Conservation (phyloP, 2,113 vertebrate genomes). For the Tautogolabrus adspersus region DNA sequence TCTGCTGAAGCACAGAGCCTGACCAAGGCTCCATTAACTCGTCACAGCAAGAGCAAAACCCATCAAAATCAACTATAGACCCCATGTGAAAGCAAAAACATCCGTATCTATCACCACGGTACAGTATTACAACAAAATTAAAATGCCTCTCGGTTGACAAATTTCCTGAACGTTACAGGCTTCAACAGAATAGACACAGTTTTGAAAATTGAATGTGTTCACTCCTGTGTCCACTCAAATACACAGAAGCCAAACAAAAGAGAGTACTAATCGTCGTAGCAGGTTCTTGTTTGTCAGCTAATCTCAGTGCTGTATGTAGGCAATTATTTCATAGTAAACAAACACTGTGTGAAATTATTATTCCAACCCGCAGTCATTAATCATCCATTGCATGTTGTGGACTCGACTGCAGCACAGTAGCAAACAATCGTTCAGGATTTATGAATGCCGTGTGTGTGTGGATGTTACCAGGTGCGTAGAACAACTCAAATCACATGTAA, state of each 20-base stretch:
- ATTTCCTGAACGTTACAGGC: not conserved
- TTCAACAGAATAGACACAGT: constrained; percentile 9
- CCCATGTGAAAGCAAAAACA: not conserved
- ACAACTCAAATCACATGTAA: constrained; percentile 25
- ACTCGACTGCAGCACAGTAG: constrained; percentile 17
- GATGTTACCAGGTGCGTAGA: not conserved
- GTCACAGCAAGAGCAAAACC: constrained; percentile 38
- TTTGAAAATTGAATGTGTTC: not conserved
- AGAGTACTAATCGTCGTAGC: constrained; percentile 54
- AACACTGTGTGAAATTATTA: constrained; percentile 55
- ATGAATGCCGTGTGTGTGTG: not conserved
- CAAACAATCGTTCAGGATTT: constrained; percentile 23
- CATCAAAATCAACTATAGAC: constrained; percentile 10
- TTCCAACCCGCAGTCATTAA: constrained; percentile 56
- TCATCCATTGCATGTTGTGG: constrained; percentile 49
- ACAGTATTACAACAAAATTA: constrained; percentile 7
- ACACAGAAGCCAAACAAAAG: constrained; percentile 37
- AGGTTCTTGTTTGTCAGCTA: constrained; percentile 55
- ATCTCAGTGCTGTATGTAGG: constrained; percentile 51
- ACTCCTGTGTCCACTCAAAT: not conserved
- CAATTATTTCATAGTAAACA: constrained; percentile 71
- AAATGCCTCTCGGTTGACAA: not conserved
- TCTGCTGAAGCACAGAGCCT: constrained; percentile 73
- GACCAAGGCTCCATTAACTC: constrained; percentile 72
- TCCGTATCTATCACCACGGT: not conserved